Percentiles rank a stretch among this genome's conserved stretches.
Evolutionary conservation across 1,140 invertebrate species (phyloP).

Genomic region (Ectropis grisescens): DNA sequence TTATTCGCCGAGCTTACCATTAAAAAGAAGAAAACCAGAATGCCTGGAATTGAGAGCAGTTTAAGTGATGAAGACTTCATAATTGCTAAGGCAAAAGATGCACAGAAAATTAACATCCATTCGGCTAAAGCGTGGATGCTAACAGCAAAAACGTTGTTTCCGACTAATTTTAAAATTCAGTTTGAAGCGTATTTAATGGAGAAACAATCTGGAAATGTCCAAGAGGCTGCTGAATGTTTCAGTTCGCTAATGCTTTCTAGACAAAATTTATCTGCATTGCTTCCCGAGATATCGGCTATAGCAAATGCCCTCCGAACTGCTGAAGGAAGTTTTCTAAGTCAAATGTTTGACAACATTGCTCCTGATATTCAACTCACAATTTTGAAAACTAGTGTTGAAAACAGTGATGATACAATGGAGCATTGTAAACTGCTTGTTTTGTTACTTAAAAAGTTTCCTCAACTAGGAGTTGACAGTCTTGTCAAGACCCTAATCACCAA

Average conservation of each 20-base stretch:
- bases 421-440: slow-evolving; percentile 85
- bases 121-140: slow-evolving; percentile 92
- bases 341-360: slow-evolving; percentile 78
- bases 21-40: background rate
- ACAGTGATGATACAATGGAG: slow-evolving; percentile 89
- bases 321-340: slow-evolving; percentile 70
- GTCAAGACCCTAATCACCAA: slow-evolving; percentile 82
- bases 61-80: slow-evolving; percentile 82
- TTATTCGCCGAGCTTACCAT: too few species aligned
- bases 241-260: slow-evolving; percentile 67
- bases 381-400: slow-evolving; percentile 85
- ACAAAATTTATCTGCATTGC: slow-evolving; percentile 73
- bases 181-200: slow-evolving; percentile 88
- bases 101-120: slow-evolving; percentile 78
- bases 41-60: slow-evolving; percentile 36
- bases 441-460: slow-evolving; percentile 84
- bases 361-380: slow-evolving; percentile 82
- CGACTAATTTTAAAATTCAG: slow-evolving; percentile 87
- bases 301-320: slow-evolving; percentile 78
- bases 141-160: slow-evolving; percentile 90
- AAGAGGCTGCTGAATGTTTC: slow-evolving; percentile 88
- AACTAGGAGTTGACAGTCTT: slow-evolving; percentile 83
- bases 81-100: slow-evolving; percentile 80
- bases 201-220: slow-evolving; percentile 82
- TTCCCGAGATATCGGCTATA: slow-evolving; percentile 85